phyloP scores from a whole-genome alignment of 1,140 invertebrate genomes.

The Drosophila paulistorum region DNA sequence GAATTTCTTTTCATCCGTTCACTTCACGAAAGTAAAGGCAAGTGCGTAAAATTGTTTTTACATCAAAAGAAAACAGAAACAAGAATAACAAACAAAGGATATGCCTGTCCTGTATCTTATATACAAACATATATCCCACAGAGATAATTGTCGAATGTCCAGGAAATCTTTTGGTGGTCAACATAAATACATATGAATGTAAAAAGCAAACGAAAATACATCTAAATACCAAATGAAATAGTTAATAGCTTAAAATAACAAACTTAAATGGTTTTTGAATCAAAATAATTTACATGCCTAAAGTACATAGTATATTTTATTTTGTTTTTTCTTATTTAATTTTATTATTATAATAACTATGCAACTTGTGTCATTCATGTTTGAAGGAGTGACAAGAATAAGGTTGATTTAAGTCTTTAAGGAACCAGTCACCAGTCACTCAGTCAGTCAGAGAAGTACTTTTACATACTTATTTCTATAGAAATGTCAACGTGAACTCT shows the following conservation, averaged over 20 bases:
- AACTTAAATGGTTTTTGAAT: no score
- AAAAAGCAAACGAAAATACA: neutral
- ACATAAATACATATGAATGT: neutral
- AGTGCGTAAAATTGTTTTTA: conserved; percentile 57
- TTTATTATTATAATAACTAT: neutral
- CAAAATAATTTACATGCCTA: no score
- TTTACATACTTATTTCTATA: neutral
- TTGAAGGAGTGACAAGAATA: no score
- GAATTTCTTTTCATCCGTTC: conserved; percentile 10
- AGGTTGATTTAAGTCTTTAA: neutral
- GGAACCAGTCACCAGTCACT: neutral
- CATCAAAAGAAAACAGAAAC: conserved; percentile 22
- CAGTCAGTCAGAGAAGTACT: no score
- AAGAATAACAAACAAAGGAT: conserved; percentile 4
- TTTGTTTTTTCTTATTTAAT: no score
- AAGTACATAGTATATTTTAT: no score
- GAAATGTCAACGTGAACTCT: conserved; percentile 13
- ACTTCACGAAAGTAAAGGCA: neutral
- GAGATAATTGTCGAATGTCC: neutral
- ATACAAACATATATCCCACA: neutral
- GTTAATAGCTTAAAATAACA: no score
- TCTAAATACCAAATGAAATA: no score
- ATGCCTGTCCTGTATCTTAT: no score
- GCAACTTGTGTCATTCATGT: no score
- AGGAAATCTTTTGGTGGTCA: neutral